Conservation (phyloP, 2,888 invertebrate genomes). For the Macrosoma leucophasiata region DNA sequence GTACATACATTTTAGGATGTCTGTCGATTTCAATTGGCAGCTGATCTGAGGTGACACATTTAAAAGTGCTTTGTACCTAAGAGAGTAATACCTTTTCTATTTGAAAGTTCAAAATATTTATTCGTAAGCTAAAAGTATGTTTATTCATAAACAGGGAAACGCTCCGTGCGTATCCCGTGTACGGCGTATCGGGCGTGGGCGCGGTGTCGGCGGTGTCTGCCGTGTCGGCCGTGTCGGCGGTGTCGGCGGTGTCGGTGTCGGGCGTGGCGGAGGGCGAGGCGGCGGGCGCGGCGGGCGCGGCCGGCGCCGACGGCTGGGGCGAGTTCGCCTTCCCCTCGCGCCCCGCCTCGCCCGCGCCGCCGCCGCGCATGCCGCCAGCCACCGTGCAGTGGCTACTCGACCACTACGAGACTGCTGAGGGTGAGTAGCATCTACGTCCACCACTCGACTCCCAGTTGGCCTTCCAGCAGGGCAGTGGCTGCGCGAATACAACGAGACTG, state of each 20-base stretch:
- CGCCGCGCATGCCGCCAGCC: conserved; percentile 77
- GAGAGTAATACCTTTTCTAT: too few relatives aligned
- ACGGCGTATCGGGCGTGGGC: conserved; percentile 65
- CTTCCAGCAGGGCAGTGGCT: too few relatives aligned
- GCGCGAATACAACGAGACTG: too few relatives aligned
- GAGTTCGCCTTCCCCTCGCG: conserved; percentile 72
- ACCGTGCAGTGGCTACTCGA: conserved; percentile 97
- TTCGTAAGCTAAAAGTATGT: too few relatives aligned
- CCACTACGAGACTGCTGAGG: conserved; percentile 98
- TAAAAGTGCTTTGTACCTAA: too few relatives aligned
- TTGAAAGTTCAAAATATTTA: too few relatives aligned
- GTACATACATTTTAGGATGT: too few relatives aligned
- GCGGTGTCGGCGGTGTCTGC: conserved; percentile 32
- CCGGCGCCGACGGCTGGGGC: conserved; percentile 29
- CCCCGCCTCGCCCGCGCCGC: conserved; percentile 39
- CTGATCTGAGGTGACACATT: not conserved
- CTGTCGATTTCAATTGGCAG: too few relatives aligned
- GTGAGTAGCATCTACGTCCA: conserved; percentile 37
- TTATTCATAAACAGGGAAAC: too few relatives aligned
- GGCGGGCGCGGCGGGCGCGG: conserved; percentile 47
- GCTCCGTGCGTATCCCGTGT: conserved; percentile 80
- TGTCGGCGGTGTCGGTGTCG: conserved; percentile 41
- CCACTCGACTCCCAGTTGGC: too few relatives aligned
- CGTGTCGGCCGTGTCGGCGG: conserved; percentile 30
- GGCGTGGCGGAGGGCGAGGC: conserved; percentile 54